These are phyloP conservation scores for Cassiopea xamachana DNA, from an alignment of 30 jellyfish, hydroid and myxozoan species.

Conservation along the genomic window DNA sequence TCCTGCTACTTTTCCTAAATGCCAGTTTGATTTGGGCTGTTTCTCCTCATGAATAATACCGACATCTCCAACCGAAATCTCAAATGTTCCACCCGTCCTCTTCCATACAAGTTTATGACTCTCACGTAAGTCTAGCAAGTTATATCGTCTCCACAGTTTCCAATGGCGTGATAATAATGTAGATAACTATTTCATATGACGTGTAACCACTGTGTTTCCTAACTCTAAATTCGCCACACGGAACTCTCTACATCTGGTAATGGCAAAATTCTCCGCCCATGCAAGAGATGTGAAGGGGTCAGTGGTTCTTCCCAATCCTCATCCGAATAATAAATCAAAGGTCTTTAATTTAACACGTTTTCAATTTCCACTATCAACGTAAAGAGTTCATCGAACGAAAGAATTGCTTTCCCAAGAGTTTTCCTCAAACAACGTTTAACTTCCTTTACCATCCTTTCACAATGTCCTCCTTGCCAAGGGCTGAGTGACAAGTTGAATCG, in stretches of 20 bases:
- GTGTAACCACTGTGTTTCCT: not conserved
- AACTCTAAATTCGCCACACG: not conserved
- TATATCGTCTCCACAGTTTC: not conserved
- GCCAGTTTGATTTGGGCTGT: no score
- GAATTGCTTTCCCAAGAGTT: conserved; percentile 21
- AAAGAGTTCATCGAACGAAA: conserved; percentile 2
- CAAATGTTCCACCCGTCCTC: not conserved
- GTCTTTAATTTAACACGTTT: conserved; percentile 40
- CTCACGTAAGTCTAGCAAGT: not conserved
- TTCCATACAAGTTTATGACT: not conserved
- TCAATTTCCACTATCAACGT: conserved; percentile 20
- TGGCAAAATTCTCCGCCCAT: not conserved
- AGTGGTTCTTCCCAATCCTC: conserved; percentile 24
- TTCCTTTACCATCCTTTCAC: conserved; percentile 38
- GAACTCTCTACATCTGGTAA: conserved; percentile 1
- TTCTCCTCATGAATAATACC: conserved; percentile 11
- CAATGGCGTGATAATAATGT: conserved; percentile 21
- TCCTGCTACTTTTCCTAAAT: conserved; percentile 3
- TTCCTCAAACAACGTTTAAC: conserved; percentile 40
- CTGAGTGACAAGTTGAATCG: conserved; percentile 32
- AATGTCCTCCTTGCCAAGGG: conserved; percentile 75
- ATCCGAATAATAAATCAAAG: conserved; percentile 22
- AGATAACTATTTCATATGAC: not conserved
- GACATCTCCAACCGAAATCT: conserved; percentile 11
- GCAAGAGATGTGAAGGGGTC: conserved; percentile 56